Evolutionary conservation across 2,113 vertebrate genomes (phyloP), one percentile per base, ranked within the genome.

Genomic region (Lamprologus sp.): DNA sequence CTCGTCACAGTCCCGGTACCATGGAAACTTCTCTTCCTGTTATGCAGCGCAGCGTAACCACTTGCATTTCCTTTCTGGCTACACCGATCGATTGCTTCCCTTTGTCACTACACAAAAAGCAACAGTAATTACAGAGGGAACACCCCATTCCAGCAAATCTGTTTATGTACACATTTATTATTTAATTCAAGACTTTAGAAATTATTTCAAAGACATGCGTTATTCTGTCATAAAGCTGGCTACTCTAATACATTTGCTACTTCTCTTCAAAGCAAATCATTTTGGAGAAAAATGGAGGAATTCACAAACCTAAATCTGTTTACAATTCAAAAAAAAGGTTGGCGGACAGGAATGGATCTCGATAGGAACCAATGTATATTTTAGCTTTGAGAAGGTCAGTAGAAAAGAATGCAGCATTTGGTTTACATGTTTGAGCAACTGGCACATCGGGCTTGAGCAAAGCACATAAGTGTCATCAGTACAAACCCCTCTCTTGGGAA

Each of bases 111-210:
- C 88, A 73, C 49, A 85, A 12, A 49, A 60, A 82, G 40, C 40
- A 73, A 15, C 26, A 85, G 42, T 33, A 83, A 89, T 79, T 14
- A 91, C 19, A 14, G 54, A 89, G 68, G n/a, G 45, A 87, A 91
- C 53, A 83, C 63, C 45, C 83, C 56, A 92, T 85, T 81, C 37
- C 81, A 70, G 58, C 73, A 87, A 21, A 54, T 81, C 63, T 88
- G 15, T 77, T 81, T 95, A 89, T 91, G 79, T 90, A 91, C 87
- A 90, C 91, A 88, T 96, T 96, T 96, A 95, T 96, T 96, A 95
- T 96, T 96, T 91, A 6, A 53, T 77, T 83, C 79, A 83, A 81
- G 82, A 92, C 73, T 92, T 94, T 89, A 94, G 93, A 96, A 92
- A 88, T 84, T 7, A 89, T 93, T 93, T 90, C 82, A 89, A 86